These are phyloP conservation scores for Lagopus leucura DNA, from an alignment of 2,113 vertebrate species.

Conservation along the genomic window DNA sequence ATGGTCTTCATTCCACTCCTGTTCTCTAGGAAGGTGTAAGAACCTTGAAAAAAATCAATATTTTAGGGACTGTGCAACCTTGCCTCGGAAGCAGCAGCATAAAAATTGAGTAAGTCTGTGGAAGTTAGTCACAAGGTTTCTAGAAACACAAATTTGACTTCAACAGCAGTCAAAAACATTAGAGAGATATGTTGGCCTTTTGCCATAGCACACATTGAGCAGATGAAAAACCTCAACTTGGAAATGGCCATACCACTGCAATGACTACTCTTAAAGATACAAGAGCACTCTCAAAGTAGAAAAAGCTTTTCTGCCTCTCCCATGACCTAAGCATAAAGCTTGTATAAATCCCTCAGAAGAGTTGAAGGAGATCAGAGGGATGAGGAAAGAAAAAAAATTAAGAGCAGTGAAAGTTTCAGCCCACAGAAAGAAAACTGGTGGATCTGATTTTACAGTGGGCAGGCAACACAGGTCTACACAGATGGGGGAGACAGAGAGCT, in stretches of 20 bases:
- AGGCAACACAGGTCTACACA: neutral
- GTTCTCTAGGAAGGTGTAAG: neutral
- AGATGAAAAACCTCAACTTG: neutral
- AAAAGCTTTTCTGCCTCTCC: neutral
- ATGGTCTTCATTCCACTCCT: neutral
- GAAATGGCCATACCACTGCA: neutral
- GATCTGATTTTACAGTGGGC: rapidly evolving
- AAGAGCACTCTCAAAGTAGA: neutral
- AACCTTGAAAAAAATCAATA: neutral
- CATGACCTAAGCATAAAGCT: neutral
- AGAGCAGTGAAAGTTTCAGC: neutral
- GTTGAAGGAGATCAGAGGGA: neutral
- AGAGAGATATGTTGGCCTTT: neutral
- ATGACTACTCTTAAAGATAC: neutral
- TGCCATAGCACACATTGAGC: neutral
- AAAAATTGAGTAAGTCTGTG: neutral
- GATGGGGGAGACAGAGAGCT: rapidly evolving
- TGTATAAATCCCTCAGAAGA: neutral
- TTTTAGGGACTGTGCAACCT: neutral
- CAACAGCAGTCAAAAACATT: neutral
- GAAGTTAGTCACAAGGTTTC: neutral
- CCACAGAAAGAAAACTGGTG: neutral
- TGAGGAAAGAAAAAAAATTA: neutral
- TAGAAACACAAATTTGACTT: neutral
- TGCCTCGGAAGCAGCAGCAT: neutral